phyloP scores from a whole-genome alignment of 2,113 vertebrate species.

The Merops nubicus region DNA sequence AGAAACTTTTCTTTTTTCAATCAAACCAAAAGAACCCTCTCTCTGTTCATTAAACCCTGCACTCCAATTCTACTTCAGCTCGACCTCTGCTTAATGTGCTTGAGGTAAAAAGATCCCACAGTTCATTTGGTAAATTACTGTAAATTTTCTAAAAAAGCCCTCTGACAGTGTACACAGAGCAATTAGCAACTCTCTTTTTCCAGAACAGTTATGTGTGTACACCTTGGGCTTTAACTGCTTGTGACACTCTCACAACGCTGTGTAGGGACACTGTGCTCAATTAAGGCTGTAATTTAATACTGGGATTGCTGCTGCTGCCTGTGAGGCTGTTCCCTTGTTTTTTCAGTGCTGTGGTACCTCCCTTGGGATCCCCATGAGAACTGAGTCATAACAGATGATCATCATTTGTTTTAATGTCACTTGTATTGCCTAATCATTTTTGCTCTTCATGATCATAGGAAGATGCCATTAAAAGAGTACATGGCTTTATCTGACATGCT shows the following conservation, averaged over 20 bases:
- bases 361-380: not conserved
- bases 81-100: not conserved
- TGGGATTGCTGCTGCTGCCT: not conserved
- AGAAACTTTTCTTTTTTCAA: not conserved
- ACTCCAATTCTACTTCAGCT: not conserved
- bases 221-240: not conserved
- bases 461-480: not conserved
- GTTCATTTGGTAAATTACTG: conserved; percentile 30
- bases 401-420: not conserved
- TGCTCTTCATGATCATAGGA: not conserved
- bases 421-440: not conserved
- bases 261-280: fast-evolving
- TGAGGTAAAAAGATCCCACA: not conserved
- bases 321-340: not conserved
- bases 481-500: not conserved
- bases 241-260: not conserved
- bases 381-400: not conserved
- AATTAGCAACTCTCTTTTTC: conserved; percentile 16
- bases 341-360: not conserved
- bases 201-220: not conserved
- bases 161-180: not conserved
- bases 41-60: not conserved
- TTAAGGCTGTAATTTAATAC: not conserved
- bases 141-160: not conserved
- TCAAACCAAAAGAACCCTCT: not conserved